These are phyloP conservation scores for Styela plicata DNA, from an alignment of 23 tunicate genomes.

Conservation along the genomic window DNA sequence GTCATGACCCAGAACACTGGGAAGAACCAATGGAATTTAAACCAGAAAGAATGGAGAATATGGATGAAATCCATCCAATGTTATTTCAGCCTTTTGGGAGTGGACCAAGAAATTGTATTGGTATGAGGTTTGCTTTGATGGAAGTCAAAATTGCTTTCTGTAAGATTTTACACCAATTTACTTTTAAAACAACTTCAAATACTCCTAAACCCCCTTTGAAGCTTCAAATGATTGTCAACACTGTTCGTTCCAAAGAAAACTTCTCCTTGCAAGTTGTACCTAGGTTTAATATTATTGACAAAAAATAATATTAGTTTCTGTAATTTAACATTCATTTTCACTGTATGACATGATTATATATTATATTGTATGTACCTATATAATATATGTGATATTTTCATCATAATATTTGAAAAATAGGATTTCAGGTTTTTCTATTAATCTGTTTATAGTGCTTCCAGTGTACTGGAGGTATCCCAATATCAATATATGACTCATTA, in stretches of 20 bases:
- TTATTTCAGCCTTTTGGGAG: constrained; percentile 68
- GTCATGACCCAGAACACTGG: constrained; percentile 62
- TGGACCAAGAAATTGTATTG: constrained; percentile 68
- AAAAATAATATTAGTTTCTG: no score
- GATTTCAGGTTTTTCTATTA: no score
- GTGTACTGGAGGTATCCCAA: no score
- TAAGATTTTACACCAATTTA: constrained; percentile 27
- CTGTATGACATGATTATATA: no score
- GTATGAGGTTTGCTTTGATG: constrained; percentile 60
- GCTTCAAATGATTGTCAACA: background rate
- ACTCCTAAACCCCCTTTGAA: constrained; percentile 26
- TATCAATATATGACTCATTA: no score
- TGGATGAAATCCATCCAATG: constrained; percentile 51
- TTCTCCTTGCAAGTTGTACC: no score
- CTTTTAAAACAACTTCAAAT: constrained; percentile 34
- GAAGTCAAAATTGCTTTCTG: constrained; percentile 68
- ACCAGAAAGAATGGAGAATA: constrained; percentile 76
- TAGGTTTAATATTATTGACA: no score
- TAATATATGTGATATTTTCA: no score
- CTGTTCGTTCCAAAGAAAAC: background rate
- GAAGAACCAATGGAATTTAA: constrained; percentile 57
- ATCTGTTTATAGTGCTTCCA: no score
- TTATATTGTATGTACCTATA: no score
- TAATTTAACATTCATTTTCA: constrained; percentile 35
- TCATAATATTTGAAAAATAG: no score